These are phyloP conservation scores for Tinea trinotella DNA, from an alignment of 2,888 invertebrate species.

Conservation along the genomic window DNA sequence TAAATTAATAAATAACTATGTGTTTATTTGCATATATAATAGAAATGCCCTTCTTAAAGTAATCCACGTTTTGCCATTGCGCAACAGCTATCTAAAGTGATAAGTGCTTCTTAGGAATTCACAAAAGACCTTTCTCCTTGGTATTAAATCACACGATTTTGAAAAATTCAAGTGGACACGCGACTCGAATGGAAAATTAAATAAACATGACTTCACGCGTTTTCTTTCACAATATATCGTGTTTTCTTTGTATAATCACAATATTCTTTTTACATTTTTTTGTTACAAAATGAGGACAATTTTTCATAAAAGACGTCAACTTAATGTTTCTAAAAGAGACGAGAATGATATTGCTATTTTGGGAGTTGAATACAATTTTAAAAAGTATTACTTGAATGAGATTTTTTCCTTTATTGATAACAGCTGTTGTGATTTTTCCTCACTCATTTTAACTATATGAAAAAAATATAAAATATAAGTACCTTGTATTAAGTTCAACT, in stretches of 20 bases:
- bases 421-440: neutral
- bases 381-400: neutral
- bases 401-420: neutral
- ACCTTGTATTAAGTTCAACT: no score
- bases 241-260: neutral
- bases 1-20: no score
- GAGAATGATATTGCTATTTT: neutral
- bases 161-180: constrained; percentile 14
- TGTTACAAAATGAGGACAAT: neutral
- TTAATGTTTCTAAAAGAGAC: neutral
- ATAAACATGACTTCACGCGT: constrained; percentile 8
- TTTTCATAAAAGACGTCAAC: neutral
- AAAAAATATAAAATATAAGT: neutral
- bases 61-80: neutral
- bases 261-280: constrained; percentile 1
- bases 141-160: constrained; percentile 13
- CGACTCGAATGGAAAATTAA: constrained; percentile 8
- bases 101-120: constrained; percentile 15
- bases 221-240: constrained; percentile 2
- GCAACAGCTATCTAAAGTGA: neutral
- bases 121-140: constrained; percentile 9
- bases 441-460: neutral
- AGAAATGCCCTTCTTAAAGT: no score
- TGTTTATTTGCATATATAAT: no score
- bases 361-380: neutral